Evolutionary conservation across 2,113 vertebrate genomes (phyloP).

Genomic region (Castor canadensis): DNA sequence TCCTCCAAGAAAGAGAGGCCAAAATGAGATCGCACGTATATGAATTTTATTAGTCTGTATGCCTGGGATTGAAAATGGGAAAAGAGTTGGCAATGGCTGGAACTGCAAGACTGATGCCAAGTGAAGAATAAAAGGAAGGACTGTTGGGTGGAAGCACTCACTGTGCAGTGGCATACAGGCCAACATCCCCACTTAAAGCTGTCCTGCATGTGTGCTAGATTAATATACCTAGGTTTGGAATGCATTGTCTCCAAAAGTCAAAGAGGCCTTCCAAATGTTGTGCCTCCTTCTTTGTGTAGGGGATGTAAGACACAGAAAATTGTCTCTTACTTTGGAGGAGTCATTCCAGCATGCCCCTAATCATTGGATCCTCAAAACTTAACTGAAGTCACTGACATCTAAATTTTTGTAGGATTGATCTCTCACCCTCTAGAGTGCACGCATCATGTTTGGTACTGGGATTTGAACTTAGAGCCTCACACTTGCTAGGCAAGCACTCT

Average conservation of each 20-base stretch:
- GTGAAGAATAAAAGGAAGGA: neutral
- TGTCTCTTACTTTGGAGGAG: neutral
- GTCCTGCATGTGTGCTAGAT: neutral
- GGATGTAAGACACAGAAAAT: neutral
- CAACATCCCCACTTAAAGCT: neutral
- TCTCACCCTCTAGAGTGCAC: neutral
- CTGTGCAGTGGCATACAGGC: neutral
- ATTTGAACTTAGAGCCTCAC: no score
- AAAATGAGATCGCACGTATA: slow-evolving; percentile 34
- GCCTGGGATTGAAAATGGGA: neutral
- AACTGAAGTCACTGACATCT: neutral
- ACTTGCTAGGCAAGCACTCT: no score
- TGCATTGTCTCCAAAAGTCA: neutral
- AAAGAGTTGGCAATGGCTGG: neutral
- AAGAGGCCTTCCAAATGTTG: neutral
- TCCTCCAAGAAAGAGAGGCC: slow-evolving; percentile 2
- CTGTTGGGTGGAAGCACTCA: neutral
- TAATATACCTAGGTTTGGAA: neutral
- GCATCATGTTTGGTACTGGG: no score
- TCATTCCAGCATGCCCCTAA: neutral
- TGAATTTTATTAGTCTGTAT: slow-evolving; percentile 8
- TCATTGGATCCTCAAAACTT: neutral
- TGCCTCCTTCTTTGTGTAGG: neutral
- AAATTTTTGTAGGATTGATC: neutral
- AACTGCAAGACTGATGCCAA: neutral